Evolutionary conservation across 2,797 vertebrate genomes (phyloP).

Genomic region (Parambassis ranga): DNA sequence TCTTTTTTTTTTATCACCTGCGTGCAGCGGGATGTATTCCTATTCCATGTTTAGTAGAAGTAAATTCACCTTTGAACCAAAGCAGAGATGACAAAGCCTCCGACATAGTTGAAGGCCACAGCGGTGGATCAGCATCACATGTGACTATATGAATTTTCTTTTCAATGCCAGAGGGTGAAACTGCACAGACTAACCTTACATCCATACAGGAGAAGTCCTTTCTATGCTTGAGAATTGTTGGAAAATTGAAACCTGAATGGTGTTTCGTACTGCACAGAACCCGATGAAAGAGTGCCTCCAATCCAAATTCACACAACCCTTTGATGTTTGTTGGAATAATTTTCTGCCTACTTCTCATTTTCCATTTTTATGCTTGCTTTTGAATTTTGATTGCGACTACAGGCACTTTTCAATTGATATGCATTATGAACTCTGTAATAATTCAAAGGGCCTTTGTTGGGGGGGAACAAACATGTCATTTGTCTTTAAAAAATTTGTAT

Average conservation of each 20-base stretch:
- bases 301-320: slow-evolving; percentile 71
- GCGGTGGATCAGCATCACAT: slow-evolving; percentile 44
- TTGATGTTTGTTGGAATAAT: slow-evolving; percentile 79
- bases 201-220: slow-evolving; percentile 27
- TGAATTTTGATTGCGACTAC: slow-evolving; percentile 73
- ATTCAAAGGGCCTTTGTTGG: slow-evolving; percentile 70
- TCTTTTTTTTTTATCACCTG: background rate
- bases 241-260: slow-evolving; percentile 64
- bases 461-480: slow-evolving; percentile 67
- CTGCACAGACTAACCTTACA: slow-evolving; percentile 38
- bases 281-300: slow-evolving; percentile 70
- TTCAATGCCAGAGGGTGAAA: slow-evolving; percentile 45
- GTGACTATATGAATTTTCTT: slow-evolving; percentile 57
- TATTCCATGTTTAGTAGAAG: slow-evolving; percentile 3
- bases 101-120: slow-evolving; percentile 34
- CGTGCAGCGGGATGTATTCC: background rate
- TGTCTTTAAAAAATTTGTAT: slow-evolving; percentile 52
- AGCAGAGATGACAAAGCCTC: slow-evolving; percentile 12
- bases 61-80: slow-evolving; percentile 27
- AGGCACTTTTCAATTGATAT: slow-evolving; percentile 69
- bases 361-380: slow-evolving; percentile 70
- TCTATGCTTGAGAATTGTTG: slow-evolving; percentile 48
- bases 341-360: slow-evolving; percentile 74
- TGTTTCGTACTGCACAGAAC: slow-evolving; percentile 46
- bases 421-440: slow-evolving; percentile 66